Conservation (phyloP, 1,140 invertebrate species). For the Drosophila ambigua region DNA sequence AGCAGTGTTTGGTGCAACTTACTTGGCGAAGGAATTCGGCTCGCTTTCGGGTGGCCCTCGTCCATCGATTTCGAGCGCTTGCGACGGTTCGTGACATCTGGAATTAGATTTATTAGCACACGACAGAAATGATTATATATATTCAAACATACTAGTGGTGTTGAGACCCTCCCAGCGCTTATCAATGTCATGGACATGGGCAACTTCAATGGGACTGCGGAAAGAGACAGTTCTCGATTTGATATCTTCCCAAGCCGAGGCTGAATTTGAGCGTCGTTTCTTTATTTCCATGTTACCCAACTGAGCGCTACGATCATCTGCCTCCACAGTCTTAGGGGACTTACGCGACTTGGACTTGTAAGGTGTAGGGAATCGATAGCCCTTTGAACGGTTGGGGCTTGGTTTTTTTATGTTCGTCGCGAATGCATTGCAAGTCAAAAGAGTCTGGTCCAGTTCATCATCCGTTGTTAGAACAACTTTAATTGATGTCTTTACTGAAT, state of each 20-base stretch:
- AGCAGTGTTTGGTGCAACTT: constrained; percentile 1
- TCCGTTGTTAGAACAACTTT: constrained; percentile 48
- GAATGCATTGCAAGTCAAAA: constrained; percentile 11
- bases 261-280: constrained; percentile 59
- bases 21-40: constrained; percentile 58
- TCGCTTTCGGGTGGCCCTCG: constrained; percentile 12
- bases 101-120: neutral
- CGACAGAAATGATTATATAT: no score
- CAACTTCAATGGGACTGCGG: constrained; percentile 55
- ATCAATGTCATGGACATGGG: constrained; percentile 41
- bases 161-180: constrained; percentile 33
- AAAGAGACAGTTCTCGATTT: constrained; percentile 55
- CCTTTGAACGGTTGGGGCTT: neutral
- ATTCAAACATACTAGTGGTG: constrained; percentile 42
- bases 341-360: constrained; percentile 19
- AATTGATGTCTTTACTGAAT: constrained; percentile 2
- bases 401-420: neutral
- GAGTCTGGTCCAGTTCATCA: constrained; percentile 15
- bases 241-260: constrained; percentile 18
- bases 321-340: neutral
- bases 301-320: neutral
- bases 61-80: constrained; percentile 70
- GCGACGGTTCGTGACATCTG: constrained; percentile 66
- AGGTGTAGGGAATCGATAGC: constrained; percentile 54
- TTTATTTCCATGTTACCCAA: neutral